Evolutionary conservation across 2,888 invertebrate species (phyloP).

Genomic region (Nemotelus pantherinus): DNA sequence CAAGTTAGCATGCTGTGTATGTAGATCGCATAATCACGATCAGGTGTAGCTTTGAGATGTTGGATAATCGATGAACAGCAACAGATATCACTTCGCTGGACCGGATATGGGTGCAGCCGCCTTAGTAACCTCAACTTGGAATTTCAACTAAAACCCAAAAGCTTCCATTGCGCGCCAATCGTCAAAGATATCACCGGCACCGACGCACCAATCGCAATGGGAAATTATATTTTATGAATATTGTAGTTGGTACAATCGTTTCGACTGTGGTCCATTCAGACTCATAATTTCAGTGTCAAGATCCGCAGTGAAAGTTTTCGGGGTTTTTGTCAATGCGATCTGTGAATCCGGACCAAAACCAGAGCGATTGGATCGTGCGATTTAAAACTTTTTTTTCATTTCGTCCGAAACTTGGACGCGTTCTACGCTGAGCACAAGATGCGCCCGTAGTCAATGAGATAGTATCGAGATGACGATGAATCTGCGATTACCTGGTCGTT

Average conservation of each 20-base stretch:
- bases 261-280: conserved; percentile 18
- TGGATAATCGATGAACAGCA: neutral
- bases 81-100: conserved; percentile 2
- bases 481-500: too few relatives aligned
- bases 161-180: neutral
- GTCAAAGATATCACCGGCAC: neutral
- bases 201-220: too few relatives aligned
- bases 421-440: too few relatives aligned
- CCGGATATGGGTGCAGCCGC: neutral
- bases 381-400: too few relatives aligned
- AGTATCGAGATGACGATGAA: too few relatives aligned
- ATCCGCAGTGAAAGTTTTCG: conserved; percentile 43
- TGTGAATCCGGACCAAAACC: neutral
- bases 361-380: too few relatives aligned
- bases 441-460: too few relatives aligned
- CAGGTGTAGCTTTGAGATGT: conserved; percentile 1
- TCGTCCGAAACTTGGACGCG: too few relatives aligned
- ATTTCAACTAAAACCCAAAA: conserved; percentile 6
- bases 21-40: neutral
- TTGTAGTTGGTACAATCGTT: too few relatives aligned
- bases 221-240: too few relatives aligned
- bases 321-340: conserved; percentile 9
- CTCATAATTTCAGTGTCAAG: conserved; percentile 33
- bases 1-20: too few relatives aligned
- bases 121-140: neutral